Evolutionary conservation across 2,888 invertebrate genomes (phyloP).

Genomic region (Nebria salina): DNA sequence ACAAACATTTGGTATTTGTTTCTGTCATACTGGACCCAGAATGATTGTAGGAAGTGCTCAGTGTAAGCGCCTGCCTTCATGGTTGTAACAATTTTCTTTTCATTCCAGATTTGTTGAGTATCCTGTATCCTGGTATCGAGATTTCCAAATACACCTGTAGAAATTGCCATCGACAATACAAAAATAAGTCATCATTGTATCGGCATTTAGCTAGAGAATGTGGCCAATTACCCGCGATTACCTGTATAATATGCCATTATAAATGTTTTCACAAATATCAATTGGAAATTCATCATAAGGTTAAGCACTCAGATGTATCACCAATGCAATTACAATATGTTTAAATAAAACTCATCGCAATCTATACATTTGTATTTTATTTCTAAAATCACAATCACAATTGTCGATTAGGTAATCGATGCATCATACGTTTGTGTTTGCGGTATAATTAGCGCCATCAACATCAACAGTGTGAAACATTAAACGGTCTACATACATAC

Average conservation of each 20-base stretch:
- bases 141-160: constrained; percentile 48
- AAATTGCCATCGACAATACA: constrained; percentile 59
- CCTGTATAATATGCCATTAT: neutral
- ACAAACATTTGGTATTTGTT: too few relatives aligned
- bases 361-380: neutral
- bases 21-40: too few relatives aligned
- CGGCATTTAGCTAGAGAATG: constrained; percentile 40
- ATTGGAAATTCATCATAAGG: neutral
- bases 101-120: neutral
- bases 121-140: neutral
- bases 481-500: neutral
- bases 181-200: constrained; percentile 56
- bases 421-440: too few relatives aligned
- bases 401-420: too few relatives aligned
- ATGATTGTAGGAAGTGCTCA: too few relatives aligned
- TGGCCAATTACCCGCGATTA: neutral
- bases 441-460: too few relatives aligned
- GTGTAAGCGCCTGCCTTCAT: too few relatives aligned
- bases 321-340: neutral
- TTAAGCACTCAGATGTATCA: constrained; percentile 2
- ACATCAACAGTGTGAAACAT: too few relatives aligned
- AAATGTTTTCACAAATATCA: constrained; percentile 13
- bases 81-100: neutral
- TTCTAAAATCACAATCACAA: neutral
- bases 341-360: neutral